Percentiles rank a stretch among this genome's conserved stretches.
phyloP scores from a whole-genome alignment of 1,140 invertebrate genomes.

The Nomia melanderi region DNA sequence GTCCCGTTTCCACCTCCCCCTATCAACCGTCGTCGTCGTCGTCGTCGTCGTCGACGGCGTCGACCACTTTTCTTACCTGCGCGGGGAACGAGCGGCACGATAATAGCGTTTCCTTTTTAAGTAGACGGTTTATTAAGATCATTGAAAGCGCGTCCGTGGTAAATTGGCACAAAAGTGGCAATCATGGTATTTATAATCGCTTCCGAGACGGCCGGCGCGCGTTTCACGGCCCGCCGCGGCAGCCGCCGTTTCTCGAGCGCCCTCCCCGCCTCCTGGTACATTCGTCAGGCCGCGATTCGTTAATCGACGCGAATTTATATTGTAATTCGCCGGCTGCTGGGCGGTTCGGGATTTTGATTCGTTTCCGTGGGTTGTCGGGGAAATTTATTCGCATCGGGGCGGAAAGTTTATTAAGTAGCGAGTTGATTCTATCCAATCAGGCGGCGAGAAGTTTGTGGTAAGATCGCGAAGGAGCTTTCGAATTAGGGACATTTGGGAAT shows the following conservation, averaged over 20 bases:
- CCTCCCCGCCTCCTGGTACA: neutral
- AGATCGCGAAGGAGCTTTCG: too few relatives aligned
- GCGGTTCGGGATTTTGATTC: too few relatives aligned
- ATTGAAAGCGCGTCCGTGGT: conserved; percentile 19
- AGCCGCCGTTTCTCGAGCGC: neutral
- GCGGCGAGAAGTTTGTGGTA: too few relatives aligned
- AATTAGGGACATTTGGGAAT: too few relatives aligned
- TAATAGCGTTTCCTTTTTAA: conserved; percentile 35
- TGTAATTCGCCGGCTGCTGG: too few relatives aligned
- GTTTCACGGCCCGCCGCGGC: neutral
- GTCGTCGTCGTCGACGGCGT: neutral
- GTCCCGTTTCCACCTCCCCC: conserved; percentile 9
- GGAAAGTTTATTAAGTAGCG: too few relatives aligned
- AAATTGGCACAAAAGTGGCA: conserved; percentile 25
- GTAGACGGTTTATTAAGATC: conserved; percentile 39
- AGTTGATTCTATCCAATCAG: too few relatives aligned
- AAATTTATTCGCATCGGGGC: too few relatives aligned
- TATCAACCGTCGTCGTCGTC: neutral
- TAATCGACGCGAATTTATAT: too few relatives aligned
- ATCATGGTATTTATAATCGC: conserved; percentile 30
- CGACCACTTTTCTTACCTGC: conserved; percentile 27
- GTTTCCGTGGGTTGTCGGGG: too few relatives aligned
- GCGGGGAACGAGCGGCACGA: neutral
- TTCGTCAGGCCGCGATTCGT: too few relatives aligned
- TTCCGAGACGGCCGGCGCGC: neutral